These are phyloP conservation scores for Drosophila triauraria DNA, from an alignment of 1,140 invertebrate species.

Conservation along the genomic window DNA sequence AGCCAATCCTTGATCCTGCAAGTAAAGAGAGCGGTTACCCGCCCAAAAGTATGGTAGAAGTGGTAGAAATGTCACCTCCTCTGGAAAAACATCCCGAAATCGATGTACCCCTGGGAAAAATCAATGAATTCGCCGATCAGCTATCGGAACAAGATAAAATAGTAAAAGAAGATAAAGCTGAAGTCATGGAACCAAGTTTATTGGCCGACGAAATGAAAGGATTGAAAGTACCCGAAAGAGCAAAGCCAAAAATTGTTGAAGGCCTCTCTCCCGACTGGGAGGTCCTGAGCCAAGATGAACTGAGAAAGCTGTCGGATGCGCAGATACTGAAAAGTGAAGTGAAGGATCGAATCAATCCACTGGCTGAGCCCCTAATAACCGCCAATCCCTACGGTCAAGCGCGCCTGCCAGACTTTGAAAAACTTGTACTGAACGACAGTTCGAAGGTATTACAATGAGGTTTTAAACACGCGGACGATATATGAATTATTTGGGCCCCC, in stretches of 20 bases:
- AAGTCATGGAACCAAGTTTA: background rate
- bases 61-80: no score
- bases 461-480: conserved; percentile 12
- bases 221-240: background rate
- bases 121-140: background rate
- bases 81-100: background rate
- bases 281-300: background rate
- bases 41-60: no score
- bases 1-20: background rate
- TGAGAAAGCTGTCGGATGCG: background rate
- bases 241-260: background rate
- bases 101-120: background rate
- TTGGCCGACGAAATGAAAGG: background rate
- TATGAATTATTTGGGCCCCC: conserved; percentile 22
- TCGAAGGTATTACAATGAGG: conserved; percentile 6
- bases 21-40: background rate
- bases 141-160: background rate
- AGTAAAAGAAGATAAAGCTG: no score
- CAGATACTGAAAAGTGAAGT: no score
- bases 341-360: background rate
- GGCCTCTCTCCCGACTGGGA: background rate
- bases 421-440: conserved; percentile 15
- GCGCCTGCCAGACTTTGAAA: background rate
- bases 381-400: background rate
- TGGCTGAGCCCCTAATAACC: conserved; percentile 9